These are phyloP conservation scores for Geotrypetes seraphini DNA, from an alignment of 2,797 vertebrate genomes.

Conservation along the genomic window DNA sequence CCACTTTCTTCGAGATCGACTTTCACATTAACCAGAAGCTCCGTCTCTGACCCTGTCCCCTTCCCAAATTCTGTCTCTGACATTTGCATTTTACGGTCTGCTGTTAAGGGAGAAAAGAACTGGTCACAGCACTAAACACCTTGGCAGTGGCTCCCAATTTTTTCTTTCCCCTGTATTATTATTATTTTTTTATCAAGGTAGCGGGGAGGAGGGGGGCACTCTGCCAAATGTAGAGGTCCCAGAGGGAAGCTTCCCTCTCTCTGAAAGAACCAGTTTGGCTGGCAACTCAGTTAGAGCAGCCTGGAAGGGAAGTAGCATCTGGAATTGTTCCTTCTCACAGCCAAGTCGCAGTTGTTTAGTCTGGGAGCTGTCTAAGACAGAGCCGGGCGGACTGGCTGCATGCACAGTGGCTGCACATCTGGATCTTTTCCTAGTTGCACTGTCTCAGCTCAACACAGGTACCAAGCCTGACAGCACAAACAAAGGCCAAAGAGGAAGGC, in stretches of 20 bases:
- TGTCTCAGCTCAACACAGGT: constrained; percentile 23
- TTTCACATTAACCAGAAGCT: too few relatives aligned
- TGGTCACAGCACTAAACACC: constrained; percentile 51
- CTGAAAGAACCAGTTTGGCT: constrained; percentile 69
- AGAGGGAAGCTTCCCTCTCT: constrained; percentile 56
- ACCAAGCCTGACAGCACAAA: background rate
- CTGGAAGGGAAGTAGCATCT: constrained; percentile 77
- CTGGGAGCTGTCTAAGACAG: constrained; percentile 63
- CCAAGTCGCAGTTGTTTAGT: constrained; percentile 97
- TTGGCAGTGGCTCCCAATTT: constrained; percentile 41
- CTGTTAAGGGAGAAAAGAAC: constrained; percentile 29
- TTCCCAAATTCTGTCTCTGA: too few relatives aligned
- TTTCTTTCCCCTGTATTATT: constrained; percentile 22
- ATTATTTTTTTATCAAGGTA: constrained; percentile 45
- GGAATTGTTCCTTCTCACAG: constrained; percentile 84
- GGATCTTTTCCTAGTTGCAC: constrained; percentile 66
- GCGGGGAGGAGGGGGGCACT: constrained; percentile 51
- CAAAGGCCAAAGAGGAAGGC: too few relatives aligned
- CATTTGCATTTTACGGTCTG: too few relatives aligned
- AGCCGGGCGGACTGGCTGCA: constrained; percentile 52
- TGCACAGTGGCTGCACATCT: constrained; percentile 65
- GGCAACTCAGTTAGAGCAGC: constrained; percentile 73
- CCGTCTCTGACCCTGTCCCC: too few relatives aligned
- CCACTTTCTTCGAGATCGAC: too few relatives aligned
- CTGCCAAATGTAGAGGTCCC: constrained; percentile 58